phyloP scores from a whole-genome alignment of 2,797 vertebrate genomes.

The Muscicapa comitata region DNA sequence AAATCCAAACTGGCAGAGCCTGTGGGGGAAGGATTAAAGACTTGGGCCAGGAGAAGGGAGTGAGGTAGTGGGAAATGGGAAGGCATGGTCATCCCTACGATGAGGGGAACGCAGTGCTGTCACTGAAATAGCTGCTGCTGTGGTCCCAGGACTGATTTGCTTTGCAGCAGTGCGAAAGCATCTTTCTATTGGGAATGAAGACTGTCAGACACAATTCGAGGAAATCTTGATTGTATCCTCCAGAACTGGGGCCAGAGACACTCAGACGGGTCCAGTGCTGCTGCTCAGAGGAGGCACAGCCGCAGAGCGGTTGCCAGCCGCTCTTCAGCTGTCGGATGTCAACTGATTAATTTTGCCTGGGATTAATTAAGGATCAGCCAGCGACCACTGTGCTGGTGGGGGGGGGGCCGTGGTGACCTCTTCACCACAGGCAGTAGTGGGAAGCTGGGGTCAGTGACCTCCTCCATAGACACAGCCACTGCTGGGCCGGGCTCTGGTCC shows the following conservation, averaged over 20 bases:
- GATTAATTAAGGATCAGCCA: conserved; percentile 48
- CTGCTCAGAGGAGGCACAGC: neutral
- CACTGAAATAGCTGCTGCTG: neutral
- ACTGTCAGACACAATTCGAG: neutral
- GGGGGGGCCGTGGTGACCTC: neutral
- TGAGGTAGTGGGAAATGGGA: neutral
- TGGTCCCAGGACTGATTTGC: neutral
- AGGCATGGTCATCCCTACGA: neutral
- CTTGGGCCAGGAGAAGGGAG: neutral
- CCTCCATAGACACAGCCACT: neutral
- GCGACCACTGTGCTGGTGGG: fast-evolving
- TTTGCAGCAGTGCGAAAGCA: neutral
- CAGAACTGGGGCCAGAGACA: neutral
- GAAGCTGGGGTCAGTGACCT: conserved; percentile 33
- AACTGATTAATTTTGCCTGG: conserved; percentile 60
- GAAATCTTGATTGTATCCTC: neutral
- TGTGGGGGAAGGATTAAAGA: neutral
- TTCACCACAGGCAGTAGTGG: neutral
- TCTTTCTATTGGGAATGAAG: neutral
- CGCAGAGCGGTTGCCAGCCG: neutral
- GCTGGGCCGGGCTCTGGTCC: neutral
- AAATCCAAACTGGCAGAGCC: neutral
- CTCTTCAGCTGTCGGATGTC: conserved; percentile 55
- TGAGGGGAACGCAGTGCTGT: fast-evolving
- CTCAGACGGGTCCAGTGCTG: fast-evolving